Base-by-base conservation (phyloP, 2,888 invertebrate species). In the Eristalinus aeneus region DNA sequence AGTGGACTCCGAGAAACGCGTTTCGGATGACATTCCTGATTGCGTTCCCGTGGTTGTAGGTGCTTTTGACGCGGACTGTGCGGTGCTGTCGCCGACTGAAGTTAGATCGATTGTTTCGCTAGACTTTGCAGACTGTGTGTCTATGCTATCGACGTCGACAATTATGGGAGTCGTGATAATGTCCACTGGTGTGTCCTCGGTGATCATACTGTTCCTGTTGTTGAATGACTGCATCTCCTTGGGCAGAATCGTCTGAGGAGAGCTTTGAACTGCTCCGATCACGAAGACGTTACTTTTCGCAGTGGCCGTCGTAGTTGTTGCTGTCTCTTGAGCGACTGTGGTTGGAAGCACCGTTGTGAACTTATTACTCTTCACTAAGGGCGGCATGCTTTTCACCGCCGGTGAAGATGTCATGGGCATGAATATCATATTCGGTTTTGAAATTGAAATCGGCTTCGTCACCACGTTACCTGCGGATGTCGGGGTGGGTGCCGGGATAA, bases 161-260 rank as follows among this genome's bases (percentile, higher is more conserved):
- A 92, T 91, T 27, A 92, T 92, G 20, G 92, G 92, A 89, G 91
- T 91, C 36, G 91, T 91, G 16, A 93, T 89, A 34, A 93, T 92
- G 89, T 92, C 93, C 27, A 94, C 94, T 4, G 94, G 94, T 1
- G 94, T 94, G 88, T 94, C 94, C 89, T 94, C 93, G 9, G 95
- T 94, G 73, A 94, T 92, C 68, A 92, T 89, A 87, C 91, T 91
- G 88, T 89, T 88, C 36, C 86, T 86, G 83, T 88, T 89, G 12
- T 87, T 80, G 34, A 82, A 89, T 5, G n/a, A 69, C 67, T 64
- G 79, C 63, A 88, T 54, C 11, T 82, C 83, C n/a, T 56, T 72
- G 20, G 39, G 54, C 32, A 69, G 56, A 58, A 76, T 77, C 16
- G 64, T 77, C 56, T 71, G 86, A 20, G 83, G 87, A 34, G 67